Base-by-base conservation (phyloP, 2,888 invertebrate species). In the Pyrrhia umbra region DNA sequence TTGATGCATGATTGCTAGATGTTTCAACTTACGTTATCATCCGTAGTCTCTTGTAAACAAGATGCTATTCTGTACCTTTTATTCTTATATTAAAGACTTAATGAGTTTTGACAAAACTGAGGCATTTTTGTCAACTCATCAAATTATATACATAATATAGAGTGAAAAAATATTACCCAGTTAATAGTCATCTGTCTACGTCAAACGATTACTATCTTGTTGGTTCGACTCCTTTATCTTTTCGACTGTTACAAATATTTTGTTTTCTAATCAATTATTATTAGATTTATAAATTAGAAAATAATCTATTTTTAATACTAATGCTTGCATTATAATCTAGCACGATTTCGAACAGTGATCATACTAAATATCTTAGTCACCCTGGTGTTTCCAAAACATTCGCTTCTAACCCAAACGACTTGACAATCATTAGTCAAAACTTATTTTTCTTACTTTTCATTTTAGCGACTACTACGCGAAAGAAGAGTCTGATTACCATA, bases 401-500 rank as follows among this genome's bases (percentile, higher is more conserved):
- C 13, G 4, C 13, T 13, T 0, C 13, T 4, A 30, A 30, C 13
- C 30, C 5, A 34, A n/a, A 34, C 34, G 34, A 13, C n/a, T 2
- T n/a, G 34, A 34, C n/a, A 34, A n/a, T n/a, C n/a, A n/a, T 34
- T 13, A 2, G 6, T 13, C 13, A n/a, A 34, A 34, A 2, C 6
- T 20, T 5, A 43, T 1, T 4, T 1, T 4, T 6, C 15, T 51
- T 34, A 16, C 6, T 20, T 8, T 25, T 3, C 5, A 15, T 73
- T 47, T n/a, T 23, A 69, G 69, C 23, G 39, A 18, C 21, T 63
- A 42, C 61, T 59, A 40, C 42, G 39, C 55, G n/a, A 46, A 25
- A 56, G 76, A 80, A 56, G 69, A 78, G 39, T 60, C 67, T 23
- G 21, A 46, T 0, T 72, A 77, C 20, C 43, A 56, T 18, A 68